phyloP scores from a whole-genome alignment of 2,797 vertebrate genomes.

The Enteromius paludinosus region DNA sequence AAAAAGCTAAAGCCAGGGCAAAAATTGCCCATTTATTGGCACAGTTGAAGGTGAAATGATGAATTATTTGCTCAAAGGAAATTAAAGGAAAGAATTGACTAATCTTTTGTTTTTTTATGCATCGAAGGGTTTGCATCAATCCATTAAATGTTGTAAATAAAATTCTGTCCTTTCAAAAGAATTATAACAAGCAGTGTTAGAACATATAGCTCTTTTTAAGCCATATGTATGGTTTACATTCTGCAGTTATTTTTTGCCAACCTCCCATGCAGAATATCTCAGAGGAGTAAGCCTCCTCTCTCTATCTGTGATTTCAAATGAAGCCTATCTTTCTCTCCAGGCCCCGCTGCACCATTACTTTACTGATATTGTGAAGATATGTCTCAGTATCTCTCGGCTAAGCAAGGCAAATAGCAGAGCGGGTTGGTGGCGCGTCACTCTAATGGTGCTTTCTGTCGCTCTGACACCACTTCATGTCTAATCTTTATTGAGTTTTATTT shows the following conservation, averaged over 20 bases:
- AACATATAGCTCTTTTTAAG: not conserved
- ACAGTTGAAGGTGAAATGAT: not conserved
- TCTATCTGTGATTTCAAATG: conserved; percentile 54
- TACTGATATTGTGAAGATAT: conserved; percentile 52
- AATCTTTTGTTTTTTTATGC: not conserved
- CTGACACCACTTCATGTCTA: conserved; percentile 53
- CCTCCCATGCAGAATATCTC: conserved; percentile 7
- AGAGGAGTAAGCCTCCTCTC: not conserved
- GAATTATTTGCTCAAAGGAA: not conserved
- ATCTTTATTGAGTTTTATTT: conserved; percentile 64
- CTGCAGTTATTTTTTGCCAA: not conserved
- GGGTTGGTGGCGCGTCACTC: conserved; percentile 8
- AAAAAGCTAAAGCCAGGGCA: not conserved
- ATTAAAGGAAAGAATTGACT: not conserved
- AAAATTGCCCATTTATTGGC: not conserved
- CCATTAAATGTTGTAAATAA: not conserved
- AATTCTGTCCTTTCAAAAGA: not conserved
- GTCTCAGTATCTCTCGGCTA: conserved; percentile 55
- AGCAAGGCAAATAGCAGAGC: conserved; percentile 58
- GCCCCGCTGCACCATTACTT: conserved; percentile 38
- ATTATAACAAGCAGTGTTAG: not conserved
- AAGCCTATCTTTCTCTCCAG: conserved; percentile 50
- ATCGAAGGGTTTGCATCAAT: not conserved
- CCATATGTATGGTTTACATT: not conserved
- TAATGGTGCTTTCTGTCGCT: conserved; percentile 66